Evolutionary conservation across 2,888 invertebrate genomes (phyloP).

Genomic region (Ormyrus labotus): DNA sequence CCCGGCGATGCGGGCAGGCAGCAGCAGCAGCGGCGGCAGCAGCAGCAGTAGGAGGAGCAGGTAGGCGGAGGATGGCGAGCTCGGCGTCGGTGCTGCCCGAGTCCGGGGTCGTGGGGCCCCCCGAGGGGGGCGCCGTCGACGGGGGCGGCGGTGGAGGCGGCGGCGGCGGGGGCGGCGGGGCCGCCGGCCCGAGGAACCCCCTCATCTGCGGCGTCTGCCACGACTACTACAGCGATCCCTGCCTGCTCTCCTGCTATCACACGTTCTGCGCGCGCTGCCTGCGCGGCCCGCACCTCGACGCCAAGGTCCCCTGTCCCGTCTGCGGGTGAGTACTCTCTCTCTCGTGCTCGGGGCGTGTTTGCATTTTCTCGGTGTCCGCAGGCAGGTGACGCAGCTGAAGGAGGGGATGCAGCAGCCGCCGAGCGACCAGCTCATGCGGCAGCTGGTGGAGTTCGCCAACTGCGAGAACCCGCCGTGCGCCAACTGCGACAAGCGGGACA

Average conservation of each 20-base stretch:
- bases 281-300: slow-evolving; percentile 80
- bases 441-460: slow-evolving; percentile 83
- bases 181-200: slow-evolving; percentile 77
- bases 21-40: background rate
- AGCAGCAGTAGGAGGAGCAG: too few relatives aligned
- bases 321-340: slow-evolving; percentile 79
- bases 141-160: slow-evolving; percentile 62
- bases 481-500: slow-evolving; percentile 85
- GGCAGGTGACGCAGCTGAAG: slow-evolving; percentile 80
- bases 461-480: slow-evolving; percentile 86
- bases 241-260: slow-evolving; percentile 83
- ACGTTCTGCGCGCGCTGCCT: slow-evolving; percentile 84
- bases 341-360: slow-evolving; percentile 34
- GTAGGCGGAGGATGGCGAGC: slow-evolving; percentile 65
- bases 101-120: slow-evolving; percentile 62
- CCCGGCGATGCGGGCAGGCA: background rate
- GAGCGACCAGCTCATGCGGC: slow-evolving; percentile 82
- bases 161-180: slow-evolving; percentile 61
- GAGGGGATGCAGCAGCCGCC: slow-evolving; percentile 81
- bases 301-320: slow-evolving; percentile 81
- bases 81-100: slow-evolving; percentile 16
- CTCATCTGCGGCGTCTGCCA: slow-evolving; percentile 82
- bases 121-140: slow-evolving; percentile 63
- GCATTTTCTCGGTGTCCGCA: slow-evolving; percentile 65
- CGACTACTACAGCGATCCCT: slow-evolving; percentile 83